Evolutionary conservation across 2,888 invertebrate species (phyloP).

Genomic region (Halocaridina rubra): DNA sequence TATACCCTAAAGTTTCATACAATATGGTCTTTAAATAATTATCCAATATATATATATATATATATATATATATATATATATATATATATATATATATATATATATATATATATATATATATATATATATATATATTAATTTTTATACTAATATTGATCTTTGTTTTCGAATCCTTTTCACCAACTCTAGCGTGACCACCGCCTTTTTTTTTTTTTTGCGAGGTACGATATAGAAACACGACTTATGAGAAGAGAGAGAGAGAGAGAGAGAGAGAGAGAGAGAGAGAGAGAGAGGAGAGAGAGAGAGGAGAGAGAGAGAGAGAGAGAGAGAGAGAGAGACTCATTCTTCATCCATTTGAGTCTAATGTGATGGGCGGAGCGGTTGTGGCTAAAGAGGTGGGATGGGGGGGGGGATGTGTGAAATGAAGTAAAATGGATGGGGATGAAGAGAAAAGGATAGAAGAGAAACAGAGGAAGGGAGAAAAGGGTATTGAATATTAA

Average conservation of each 20-base stretch:
- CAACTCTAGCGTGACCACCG: too few species aligned
- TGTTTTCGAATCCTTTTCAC: too few species aligned
- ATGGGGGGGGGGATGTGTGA: not conserved
- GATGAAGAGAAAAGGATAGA: not conserved
- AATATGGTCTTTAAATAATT: too few species aligned
- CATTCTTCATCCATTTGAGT: constrained; percentile 11
- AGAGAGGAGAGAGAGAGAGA: not conserved
- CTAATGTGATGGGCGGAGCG: not conserved
- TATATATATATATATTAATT: too few species aligned
- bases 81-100: too few species aligned
- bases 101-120: too few species aligned
- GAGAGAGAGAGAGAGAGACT: not conserved
- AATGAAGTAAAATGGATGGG: not conserved
- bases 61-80: too few species aligned
- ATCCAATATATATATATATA: too few species aligned
- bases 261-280: not conserved
- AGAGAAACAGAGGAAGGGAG: not conserved
- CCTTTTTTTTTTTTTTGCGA: too few species aligned
- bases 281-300: not conserved
- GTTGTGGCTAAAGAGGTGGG: not conserved
- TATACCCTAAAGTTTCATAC: too few species aligned
- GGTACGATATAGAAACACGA: not conserved
- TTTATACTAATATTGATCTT: too few species aligned
- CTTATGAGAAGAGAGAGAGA: not conserved
- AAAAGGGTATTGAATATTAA: not conserved